Percentiles rank a stretch among this genome's conserved stretches.
Conservation (phyloP, 2,888 invertebrate species). For the Trypoxylon attenuatum region DNA sequence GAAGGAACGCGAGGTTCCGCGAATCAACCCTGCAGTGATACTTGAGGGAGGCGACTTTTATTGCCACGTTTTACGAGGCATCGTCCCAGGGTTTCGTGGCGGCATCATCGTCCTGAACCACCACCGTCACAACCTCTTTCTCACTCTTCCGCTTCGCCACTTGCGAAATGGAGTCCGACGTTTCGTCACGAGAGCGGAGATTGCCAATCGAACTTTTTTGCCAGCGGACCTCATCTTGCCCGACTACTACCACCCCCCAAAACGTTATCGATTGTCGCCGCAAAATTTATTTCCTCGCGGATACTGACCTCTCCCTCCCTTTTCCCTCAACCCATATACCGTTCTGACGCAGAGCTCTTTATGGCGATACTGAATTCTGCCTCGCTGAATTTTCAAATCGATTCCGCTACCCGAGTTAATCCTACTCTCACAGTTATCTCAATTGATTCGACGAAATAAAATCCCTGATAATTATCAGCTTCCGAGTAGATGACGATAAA, state of each 20-base stretch:
- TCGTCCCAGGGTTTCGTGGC: constrained; percentile 7
- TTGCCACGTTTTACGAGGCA: constrained; percentile 21
- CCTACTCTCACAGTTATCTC: no score
- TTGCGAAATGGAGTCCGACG: constrained; percentile 35
- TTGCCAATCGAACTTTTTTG: constrained; percentile 30
- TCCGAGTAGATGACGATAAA: no score
- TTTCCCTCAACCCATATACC: no score
- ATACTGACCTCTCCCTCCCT: no score
- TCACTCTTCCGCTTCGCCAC: constrained; percentile 2
- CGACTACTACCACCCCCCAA: neutral
- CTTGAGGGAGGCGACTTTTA: constrained; percentile 27
- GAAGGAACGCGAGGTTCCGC: neutral
- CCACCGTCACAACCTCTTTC: neutral
- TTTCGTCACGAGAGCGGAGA: constrained; percentile 36
- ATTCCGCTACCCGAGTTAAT: no score
- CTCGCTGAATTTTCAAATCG: no score
- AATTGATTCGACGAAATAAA: no score
- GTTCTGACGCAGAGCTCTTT: no score
- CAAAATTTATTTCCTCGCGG: constrained; percentile 26
- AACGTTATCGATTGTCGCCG: constrained; percentile 5
- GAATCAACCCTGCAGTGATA: constrained; percentile 5
- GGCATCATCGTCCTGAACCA: no score
- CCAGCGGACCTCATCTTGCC: constrained; percentile 1
- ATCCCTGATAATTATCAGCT: no score
- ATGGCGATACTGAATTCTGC: no score